These are phyloP conservation scores for Dioctria rufipes DNA, from an alignment of 2,888 invertebrate species.

Conservation along the genomic window DNA sequence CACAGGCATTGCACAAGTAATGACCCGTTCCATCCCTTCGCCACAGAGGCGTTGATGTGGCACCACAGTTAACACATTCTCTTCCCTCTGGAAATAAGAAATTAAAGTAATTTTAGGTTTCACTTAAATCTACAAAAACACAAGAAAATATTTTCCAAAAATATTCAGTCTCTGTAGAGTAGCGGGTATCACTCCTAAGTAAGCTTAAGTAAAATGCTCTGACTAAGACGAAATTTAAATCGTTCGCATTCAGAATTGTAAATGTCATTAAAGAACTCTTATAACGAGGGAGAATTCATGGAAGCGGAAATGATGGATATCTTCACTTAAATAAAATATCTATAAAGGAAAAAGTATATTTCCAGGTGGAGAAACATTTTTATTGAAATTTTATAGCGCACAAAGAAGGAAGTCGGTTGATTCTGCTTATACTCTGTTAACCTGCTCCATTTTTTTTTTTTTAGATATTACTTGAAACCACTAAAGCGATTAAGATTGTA, in stretches of 20 bases:
- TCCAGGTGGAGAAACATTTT: constrained; percentile 52
- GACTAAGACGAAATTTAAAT: neutral
- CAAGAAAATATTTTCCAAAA: no score
- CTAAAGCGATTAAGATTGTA: neutral
- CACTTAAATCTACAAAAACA: neutral
- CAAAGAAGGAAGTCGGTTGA: constrained; percentile 12
- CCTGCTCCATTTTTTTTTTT: neutral
- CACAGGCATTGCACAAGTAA: constrained; percentile 99
- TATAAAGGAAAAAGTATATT: constrained; percentile 46
- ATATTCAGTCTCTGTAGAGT: no score
- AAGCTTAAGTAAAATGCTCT: no score
- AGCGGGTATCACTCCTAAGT: no score
- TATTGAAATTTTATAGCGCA: constrained; percentile 2
- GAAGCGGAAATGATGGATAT: constrained; percentile 72
- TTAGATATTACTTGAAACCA: neutral
- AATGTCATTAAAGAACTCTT: constrained; percentile 37
- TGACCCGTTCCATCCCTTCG: constrained; percentile 97
- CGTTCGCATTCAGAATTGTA: constrained; percentile 47
- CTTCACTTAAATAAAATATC: constrained; percentile 58
- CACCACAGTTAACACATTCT: constrained; percentile 99
- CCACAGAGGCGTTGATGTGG: constrained; percentile 97
- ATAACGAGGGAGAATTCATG: constrained; percentile 65
- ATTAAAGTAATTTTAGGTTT: constrained; percentile 18
- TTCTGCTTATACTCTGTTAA: neutral
- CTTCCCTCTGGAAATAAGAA: constrained; percentile 83